Percentiles rank a stretch among this genome's conserved stretches.
These are phyloP conservation scores for Monoplex corrugatus DNA, from an alignment of 2,888 invertebrate genomes.

Conservation along the genomic window DNA sequence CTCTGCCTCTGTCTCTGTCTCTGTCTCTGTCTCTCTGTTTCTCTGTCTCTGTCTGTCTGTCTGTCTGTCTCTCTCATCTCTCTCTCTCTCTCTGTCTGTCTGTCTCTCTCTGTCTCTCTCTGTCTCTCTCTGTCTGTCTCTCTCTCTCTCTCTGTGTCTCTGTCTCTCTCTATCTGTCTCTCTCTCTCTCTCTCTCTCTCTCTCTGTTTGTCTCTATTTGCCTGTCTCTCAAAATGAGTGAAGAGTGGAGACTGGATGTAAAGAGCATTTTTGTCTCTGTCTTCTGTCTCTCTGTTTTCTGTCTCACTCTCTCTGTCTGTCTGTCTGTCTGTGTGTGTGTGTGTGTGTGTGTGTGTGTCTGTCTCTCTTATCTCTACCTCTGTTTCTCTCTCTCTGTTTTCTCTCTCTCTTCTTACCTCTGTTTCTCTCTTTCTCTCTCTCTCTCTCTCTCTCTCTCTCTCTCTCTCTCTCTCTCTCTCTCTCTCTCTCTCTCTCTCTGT, in stretches of 20 bases:
- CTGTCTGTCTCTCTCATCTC: no score
- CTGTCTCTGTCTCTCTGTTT: no score
- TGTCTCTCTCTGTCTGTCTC: slow-evolving; percentile 27
- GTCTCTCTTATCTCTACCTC: no score
- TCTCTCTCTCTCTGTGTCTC: slow-evolving; percentile 36
- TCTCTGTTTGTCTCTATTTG: slow-evolving; percentile 28
- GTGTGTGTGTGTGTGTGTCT: no score
- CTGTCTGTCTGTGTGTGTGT: neutral
- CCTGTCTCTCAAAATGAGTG: neutral
- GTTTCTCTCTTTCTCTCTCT: neutral
- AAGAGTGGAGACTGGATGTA: no score
- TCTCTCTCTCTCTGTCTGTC: slow-evolving; percentile 34
- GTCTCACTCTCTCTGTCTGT: neutral
- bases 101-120: slow-evolving; percentile 34
- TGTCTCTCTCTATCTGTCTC: slow-evolving; percentile 20
- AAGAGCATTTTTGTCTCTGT: no score
- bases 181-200: slow-evolving; percentile 31
- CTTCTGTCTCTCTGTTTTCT: slow-evolving; percentile 27
- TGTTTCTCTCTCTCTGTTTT: no score
- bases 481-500: neutral
- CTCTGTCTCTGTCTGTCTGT: no score
- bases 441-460: slow-evolving; percentile 18
- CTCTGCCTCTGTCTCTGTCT: no score
- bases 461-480: slow-evolving; percentile 23
- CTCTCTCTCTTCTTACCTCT: no score